These are phyloP conservation scores for Ecliptopera silaceata DNA, from an alignment of 2,888 invertebrate species.

Conservation along the genomic window DNA sequence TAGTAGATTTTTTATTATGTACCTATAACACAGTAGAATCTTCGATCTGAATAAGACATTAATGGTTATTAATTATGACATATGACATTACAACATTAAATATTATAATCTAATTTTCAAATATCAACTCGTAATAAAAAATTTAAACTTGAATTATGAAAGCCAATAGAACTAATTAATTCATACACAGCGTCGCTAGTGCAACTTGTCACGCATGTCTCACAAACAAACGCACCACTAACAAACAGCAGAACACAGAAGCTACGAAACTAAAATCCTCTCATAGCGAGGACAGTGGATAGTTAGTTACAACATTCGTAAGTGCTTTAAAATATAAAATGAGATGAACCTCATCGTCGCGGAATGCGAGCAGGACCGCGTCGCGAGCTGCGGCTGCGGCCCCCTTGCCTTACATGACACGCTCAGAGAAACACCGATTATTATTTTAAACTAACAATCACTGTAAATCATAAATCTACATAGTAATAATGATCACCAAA, in stretches of 20 bases:
- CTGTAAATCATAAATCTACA: slow-evolving; percentile 53
- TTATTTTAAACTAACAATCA: slow-evolving; percentile 56
- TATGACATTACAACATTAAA: slow-evolving; percentile 45
- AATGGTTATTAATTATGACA: slow-evolving; percentile 26
- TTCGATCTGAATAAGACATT: slow-evolving; percentile 32
- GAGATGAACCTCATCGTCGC: slow-evolving; percentile 18
- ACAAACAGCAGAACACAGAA: slow-evolving; percentile 43
- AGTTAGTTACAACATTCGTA: slow-evolving; percentile 24
- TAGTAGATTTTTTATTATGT: slow-evolving; percentile 42
- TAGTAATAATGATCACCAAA: slow-evolving; percentile 57
- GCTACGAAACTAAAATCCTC: slow-evolving; percentile 44
- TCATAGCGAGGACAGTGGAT: background rate
- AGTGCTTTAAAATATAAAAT: slow-evolving; percentile 51
- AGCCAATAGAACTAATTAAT: slow-evolving; percentile 42
- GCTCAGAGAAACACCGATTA: slow-evolving; percentile 45
- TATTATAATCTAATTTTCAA: slow-evolving; percentile 55
- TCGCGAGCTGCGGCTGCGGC: background rate
- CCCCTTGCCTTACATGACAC: slow-evolving; percentile 19
- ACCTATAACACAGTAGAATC: slow-evolving; percentile 51
- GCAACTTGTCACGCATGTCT: slow-evolving; percentile 32
- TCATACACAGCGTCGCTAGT: slow-evolving; percentile 28
- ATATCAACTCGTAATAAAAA: slow-evolving; percentile 68
- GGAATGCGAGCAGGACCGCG: background rate
- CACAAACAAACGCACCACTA: slow-evolving; percentile 43
- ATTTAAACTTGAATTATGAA: slow-evolving; percentile 58